phyloP scores from a whole-genome alignment of 2,888 invertebrate genomes.

The Sphaeridia pumilis region DNA sequence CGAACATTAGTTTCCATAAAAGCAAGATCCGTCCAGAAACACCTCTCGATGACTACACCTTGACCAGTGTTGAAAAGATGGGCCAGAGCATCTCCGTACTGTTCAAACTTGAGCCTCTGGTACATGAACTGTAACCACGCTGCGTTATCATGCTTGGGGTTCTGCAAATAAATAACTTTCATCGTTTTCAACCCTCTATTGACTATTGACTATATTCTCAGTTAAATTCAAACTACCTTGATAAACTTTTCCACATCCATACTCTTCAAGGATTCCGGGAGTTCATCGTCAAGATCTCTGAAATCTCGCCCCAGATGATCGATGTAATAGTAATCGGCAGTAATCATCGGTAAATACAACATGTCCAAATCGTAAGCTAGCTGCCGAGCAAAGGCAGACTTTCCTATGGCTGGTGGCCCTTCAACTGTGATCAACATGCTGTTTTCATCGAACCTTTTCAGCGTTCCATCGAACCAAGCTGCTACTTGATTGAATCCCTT shows the following conservation, averaged over 20 bases:
- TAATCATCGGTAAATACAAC: slow-evolving; percentile 68
- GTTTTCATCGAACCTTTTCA: slow-evolving; percentile 60
- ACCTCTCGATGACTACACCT: slow-evolving; percentile 80
- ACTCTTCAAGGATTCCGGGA: slow-evolving; percentile 57
- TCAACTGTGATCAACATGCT: slow-evolving; percentile 76
- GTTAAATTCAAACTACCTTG: slow-evolving; percentile 23
- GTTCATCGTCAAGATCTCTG: slow-evolving; percentile 55
- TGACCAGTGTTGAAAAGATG: slow-evolving; percentile 86
- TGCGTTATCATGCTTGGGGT: slow-evolving; percentile 18
- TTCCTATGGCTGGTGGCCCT: slow-evolving; percentile 75
- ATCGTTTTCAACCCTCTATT: too few species aligned
- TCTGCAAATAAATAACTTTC: too few species aligned
- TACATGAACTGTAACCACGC: slow-evolving; percentile 13
- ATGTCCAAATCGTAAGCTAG: slow-evolving; percentile 78
- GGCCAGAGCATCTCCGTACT: slow-evolving; percentile 71
- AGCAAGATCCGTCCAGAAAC: slow-evolving; percentile 68
- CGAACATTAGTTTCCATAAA: slow-evolving; percentile 71
- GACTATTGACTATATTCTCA: not conserved
- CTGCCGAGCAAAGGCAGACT: slow-evolving; percentile 64
- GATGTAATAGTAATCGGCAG: slow-evolving; percentile 62
- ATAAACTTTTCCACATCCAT: slow-evolving; percentile 70
- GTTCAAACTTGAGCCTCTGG: slow-evolving; percentile 40
- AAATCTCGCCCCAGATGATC: slow-evolving; percentile 66
- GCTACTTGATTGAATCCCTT: slow-evolving; percentile 19
- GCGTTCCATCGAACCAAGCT: slow-evolving; percentile 20